These are phyloP conservation scores for Ursus arctos DNA, from an alignment of 2,113 vertebrate genomes.

Conservation along the genomic window DNA sequence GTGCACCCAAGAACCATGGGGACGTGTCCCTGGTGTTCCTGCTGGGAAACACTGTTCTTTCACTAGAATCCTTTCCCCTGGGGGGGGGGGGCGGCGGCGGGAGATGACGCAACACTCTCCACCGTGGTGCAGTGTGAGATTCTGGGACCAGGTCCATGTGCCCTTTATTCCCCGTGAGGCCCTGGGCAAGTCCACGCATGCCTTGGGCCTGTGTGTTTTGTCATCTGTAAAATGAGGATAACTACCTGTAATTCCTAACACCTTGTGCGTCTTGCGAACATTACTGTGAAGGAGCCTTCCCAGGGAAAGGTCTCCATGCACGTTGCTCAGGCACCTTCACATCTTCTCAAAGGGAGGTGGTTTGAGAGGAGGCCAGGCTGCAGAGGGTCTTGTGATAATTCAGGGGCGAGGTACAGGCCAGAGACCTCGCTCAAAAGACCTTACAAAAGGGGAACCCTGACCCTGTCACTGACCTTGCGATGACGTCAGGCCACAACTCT, in stretches of 20 bases:
- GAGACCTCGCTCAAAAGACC: neutral
- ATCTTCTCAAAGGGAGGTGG: neutral
- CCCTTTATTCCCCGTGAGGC: neutral
- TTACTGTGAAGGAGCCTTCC: neutral
- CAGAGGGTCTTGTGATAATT: neutral
- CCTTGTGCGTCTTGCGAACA: neutral
- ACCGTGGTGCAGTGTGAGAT: neutral
- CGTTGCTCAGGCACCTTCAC: neutral
- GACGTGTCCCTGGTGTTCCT: rapidly evolving
- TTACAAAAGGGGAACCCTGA: neutral
- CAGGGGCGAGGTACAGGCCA: too few relatives aligned
- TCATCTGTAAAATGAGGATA: neutral
- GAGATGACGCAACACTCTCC: neutral
- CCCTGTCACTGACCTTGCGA: neutral
- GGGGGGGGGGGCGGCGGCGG: too few relatives aligned
- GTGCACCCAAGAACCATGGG: rapidly evolving
- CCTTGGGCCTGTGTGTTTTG: neutral
- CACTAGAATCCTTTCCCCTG: neutral
- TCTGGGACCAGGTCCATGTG: neutral
- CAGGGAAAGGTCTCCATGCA: neutral
- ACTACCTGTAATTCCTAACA: neutral
- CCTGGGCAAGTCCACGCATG: neutral
- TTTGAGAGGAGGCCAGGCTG: neutral
- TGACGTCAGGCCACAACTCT: neutral
- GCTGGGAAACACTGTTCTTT: neutral